Evolutionary conservation across 2,797 vertebrate species (phyloP).

Genomic region (Erethizon dorsatum): DNA sequence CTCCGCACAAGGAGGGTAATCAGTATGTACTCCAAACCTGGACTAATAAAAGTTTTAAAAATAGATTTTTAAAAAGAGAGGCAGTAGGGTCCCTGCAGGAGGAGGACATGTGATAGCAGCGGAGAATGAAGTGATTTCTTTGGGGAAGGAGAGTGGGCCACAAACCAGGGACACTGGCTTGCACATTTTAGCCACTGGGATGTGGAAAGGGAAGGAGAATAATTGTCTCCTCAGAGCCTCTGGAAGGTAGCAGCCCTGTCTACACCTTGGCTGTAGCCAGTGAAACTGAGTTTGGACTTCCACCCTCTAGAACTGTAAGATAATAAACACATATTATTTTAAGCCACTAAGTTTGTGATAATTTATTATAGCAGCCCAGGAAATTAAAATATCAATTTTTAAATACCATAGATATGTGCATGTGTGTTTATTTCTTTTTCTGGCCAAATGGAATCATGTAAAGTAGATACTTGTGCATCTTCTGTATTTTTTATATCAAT

Average conservation of each 20-base stretch:
- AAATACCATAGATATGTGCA: rapidly evolving
- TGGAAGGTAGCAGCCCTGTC: no score
- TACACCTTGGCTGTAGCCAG: not conserved
- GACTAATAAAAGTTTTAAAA: not conserved
- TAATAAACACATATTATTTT: not conserved
- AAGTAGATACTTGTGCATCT: not conserved
- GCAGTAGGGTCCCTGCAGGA: no score
- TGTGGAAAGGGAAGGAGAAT: not conserved
- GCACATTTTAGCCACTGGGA: no score
- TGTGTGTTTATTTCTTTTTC: not conserved
- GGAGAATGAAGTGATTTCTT: rapidly evolving
- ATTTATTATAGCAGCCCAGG: not conserved
- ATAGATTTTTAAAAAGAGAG: not conserved
- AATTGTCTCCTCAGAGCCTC: not conserved
- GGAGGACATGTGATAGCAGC: rapidly evolving
- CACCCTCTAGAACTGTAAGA: not conserved
- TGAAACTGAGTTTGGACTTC: no score
- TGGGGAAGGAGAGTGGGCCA: not conserved
- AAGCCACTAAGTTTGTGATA: not conserved
- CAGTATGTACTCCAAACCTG: not conserved
- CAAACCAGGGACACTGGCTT: rapidly evolving
- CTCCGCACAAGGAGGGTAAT: not conserved
- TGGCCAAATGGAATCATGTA: not conserved
- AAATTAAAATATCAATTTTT: conserved; percentile 10
- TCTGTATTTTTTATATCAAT: not conserved